phyloP scores from a whole-genome alignment of 2,888 invertebrate genomes.

The Tridacna crocea region DNA sequence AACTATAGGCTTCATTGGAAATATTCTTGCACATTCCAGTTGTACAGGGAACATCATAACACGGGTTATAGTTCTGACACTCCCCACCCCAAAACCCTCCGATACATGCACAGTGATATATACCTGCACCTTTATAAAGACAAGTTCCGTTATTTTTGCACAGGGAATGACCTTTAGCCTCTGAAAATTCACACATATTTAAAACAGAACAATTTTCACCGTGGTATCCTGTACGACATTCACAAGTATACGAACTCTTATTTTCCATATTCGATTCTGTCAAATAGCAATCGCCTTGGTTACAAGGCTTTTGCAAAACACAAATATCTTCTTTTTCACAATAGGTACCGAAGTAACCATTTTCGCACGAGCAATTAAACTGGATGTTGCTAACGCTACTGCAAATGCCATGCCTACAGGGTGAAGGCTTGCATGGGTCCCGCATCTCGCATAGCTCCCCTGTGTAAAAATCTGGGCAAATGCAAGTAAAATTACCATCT shows the following conservation, averaged over 20 bases:
- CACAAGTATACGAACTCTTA: slow-evolving; percentile 42
- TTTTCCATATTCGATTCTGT: slow-evolving; percentile 3
- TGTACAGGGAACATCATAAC: slow-evolving; percentile 74
- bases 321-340: slow-evolving; percentile 64
- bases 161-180: slow-evolving; percentile 7
- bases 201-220: slow-evolving; percentile 63
- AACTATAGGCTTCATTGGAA: slow-evolving; percentile 63
- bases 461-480: slow-evolving; percentile 61
- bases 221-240: slow-evolving; percentile 57
- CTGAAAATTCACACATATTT: slow-evolving; percentile 61
- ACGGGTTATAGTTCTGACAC: slow-evolving; percentile 72
- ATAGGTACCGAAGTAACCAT: slow-evolving; percentile 57
- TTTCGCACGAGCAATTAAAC: slow-evolving; percentile 57
- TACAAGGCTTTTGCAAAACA: slow-evolving; percentile 54
- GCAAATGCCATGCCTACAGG: slow-evolving; percentile 62
- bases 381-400: slow-evolving; percentile 27
- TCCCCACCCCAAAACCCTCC: slow-evolving; percentile 73
- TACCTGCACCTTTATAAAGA: slow-evolving; percentile 53
- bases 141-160: slow-evolving; percentile 77
- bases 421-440: slow-evolving; percentile 69
- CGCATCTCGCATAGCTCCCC: slow-evolving; percentile 65
- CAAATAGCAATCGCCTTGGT: slow-evolving; percentile 47
- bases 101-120: slow-evolving; percentile 75
- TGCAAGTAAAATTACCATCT: slow-evolving; percentile 59
- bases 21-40: slow-evolving; percentile 76